Evolutionary conservation across 1,140 invertebrate genomes (phyloP).

Genomic region (Rhyacophila brunnea): DNA sequence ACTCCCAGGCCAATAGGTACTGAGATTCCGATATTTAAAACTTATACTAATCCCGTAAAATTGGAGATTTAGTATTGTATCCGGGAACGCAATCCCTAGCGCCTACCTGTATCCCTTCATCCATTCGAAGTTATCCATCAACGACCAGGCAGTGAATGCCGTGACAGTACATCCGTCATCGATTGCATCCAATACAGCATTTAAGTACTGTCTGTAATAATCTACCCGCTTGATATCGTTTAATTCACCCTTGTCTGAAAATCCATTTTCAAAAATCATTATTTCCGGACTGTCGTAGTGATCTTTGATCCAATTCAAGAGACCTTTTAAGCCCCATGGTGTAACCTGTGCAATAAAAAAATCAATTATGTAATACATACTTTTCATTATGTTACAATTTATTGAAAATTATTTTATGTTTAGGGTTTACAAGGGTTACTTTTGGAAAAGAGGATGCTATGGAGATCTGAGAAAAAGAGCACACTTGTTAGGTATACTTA

Average conservation of each 20-base stretch:
- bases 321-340: slow-evolving; percentile 38
- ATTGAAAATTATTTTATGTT: too few relatives aligned
- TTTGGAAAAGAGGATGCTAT: too few relatives aligned
- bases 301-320: slow-evolving; percentile 37
- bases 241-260: slow-evolving; percentile 51
- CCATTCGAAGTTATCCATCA: slow-evolving; percentile 67
- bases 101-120: slow-evolving; percentile 29
- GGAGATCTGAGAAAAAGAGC: too few relatives aligned
- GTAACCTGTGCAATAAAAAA: too few relatives aligned
- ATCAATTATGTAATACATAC: too few relatives aligned
- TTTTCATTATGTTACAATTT: too few relatives aligned
- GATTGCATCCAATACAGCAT: slow-evolving; percentile 32
- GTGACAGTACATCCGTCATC: slow-evolving; percentile 49
- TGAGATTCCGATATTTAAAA: slow-evolving; percentile 59
- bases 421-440: too few relatives aligned
- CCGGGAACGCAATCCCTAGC: slow-evolving; percentile 35
- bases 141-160: slow-evolving; percentile 59
- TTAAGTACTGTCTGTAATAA: slow-evolving; percentile 52
- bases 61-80: slow-evolving; percentile 54
- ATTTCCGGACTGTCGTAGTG: slow-evolving; percentile 57
- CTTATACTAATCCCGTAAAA: slow-evolving; percentile 65
- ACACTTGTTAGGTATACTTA: too few relatives aligned
- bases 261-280: slow-evolving; percentile 66
- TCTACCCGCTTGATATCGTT: slow-evolving; percentile 51
- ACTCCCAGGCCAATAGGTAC: slow-evolving; percentile 37